Base-by-base conservation (phyloP, 2,797 vertebrate genomes). In the Tokudaia tokunoshimensis region DNA sequence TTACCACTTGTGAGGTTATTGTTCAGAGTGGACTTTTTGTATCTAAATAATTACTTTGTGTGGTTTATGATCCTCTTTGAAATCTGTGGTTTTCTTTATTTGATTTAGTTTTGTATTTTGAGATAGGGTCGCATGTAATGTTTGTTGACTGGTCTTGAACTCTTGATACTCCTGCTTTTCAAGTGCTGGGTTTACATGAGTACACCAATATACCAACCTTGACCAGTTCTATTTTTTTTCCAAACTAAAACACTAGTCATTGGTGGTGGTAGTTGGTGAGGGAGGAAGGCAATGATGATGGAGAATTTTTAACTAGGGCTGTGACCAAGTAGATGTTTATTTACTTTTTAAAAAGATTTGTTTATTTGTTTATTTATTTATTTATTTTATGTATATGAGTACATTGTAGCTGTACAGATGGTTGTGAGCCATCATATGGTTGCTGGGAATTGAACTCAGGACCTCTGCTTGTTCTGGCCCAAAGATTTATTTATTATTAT, bases 11-110 rank as follows among this genome's bases (percentile, higher is more conserved):
- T 93, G 67, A 92, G 15, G 41, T 85, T 29, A 84, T 74, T 44
- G 65, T 91, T 96, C 63, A 83, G 22, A 94, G 90, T 34, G 86
- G 74, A 31, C 41, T 76, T 92, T 95, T 59, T 37, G 41, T 70
- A 94, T 95, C 37, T 92, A 44, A 26, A 83, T 29, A 95, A 89
- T 91, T 88, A 26, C 24, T 85, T 92, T 95, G 83, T 31, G 50
- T 82, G 6, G 14, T 50, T 83, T 74, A 12, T 81, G 11, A 65
- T 72, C 3, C 83, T 78, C 87, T 92, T 3, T 59, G 84, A 52
- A 65, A 86, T 31, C 37, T 44, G 15, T 70, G 57, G 41, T 89
- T 65, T 15, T 63, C 12, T 78, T 89, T 76, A 29, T 61, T 44
- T 76, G 37, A 22, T 2, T 75, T 76, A 12, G 8, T n/a, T 59